These are phyloP conservation scores for Gonocerus acuteangulatus DNA, from an alignment of 2,888 invertebrate genomes.

Conservation along the genomic window DNA sequence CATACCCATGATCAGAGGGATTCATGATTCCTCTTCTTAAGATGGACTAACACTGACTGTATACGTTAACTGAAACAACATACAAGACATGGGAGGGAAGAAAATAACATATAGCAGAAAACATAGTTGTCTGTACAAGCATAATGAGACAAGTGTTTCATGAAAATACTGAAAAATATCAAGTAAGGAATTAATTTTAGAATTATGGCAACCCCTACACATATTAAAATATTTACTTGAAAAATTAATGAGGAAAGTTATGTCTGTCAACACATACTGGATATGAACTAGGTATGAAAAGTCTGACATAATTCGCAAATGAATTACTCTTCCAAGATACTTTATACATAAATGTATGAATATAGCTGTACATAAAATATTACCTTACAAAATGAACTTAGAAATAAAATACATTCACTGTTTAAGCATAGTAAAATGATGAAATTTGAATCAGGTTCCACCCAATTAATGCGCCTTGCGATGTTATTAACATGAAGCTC, in stretches of 20 bases:
- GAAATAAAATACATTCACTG: not conserved
- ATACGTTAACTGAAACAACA: slow-evolving; percentile 31
- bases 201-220: not conserved
- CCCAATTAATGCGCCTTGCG: slow-evolving; percentile 1
- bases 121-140: not conserved
- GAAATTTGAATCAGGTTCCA: slow-evolving; percentile 15
- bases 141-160: no score
- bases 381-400: slow-evolving; percentile 4
- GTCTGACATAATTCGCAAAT: no score
- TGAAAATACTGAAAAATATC: not conserved
- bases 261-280: no score
- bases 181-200: not conserved
- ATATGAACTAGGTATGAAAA: no score
- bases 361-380: not conserved
- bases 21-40: slow-evolving; percentile 37
- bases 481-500: slow-evolving; percentile 4
- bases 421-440: slow-evolving; percentile 12
- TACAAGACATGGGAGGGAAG: slow-evolving; percentile 27
- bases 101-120: slow-evolving; percentile 9
- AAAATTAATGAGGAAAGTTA: not conserved
- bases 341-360: no score
- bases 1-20: slow-evolving; percentile 38
- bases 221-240: not conserved
- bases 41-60: slow-evolving; percentile 27
- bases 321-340: no score